Base-by-base conservation (phyloP, 2,888 invertebrate species). In the Xanthostigma xanthostigma region DNA sequence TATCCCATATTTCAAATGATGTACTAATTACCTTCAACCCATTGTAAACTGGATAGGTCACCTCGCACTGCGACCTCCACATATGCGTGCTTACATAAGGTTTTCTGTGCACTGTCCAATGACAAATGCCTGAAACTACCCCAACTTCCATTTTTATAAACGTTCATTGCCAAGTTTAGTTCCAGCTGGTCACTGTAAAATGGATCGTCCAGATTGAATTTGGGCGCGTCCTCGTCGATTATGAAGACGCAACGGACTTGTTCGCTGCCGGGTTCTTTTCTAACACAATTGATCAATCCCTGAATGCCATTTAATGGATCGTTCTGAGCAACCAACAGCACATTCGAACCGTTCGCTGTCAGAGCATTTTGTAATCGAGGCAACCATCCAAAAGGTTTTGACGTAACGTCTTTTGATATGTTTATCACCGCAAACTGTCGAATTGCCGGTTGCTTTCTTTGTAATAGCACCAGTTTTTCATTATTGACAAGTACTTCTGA, bases 281-380 rank as follows among this genome's bases (percentile, higher is more conserved):
- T 74, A 33, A 96, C 63, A 64, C 94, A 94, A 58, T 92, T 92
- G 0, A 88, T 78, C 49, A 93, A 66, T 10, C 94, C 94, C 14
- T 92, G 63, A 1, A 91, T 69, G 17, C 94, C 94, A 59, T 76
- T 84, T 11, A 79, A 69, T 9, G 72, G 69, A 46, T 81, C 78
- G 53, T 77, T 74, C 60, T 79, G 75, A 3, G 78, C 70, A 27
- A 82, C 78, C 1, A 91, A 63, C 2, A 83, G 68, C 1, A 84
- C 63, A 58, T 13, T 17, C 6, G 27, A 27, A 1, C 17, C 8
- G 8, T 27, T 27, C 1, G 27, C 8, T 27, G 8, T 36, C 8
- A 45, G n/a, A 1, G 59, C 59, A 6, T 59, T 44, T 51, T 66
- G 62, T 2, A 64, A 54, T 36, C 58, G 50, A 8, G 57, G 50